Conservation (phyloP, 2,888 invertebrate species). For the Drosophila ustulata region DNA sequence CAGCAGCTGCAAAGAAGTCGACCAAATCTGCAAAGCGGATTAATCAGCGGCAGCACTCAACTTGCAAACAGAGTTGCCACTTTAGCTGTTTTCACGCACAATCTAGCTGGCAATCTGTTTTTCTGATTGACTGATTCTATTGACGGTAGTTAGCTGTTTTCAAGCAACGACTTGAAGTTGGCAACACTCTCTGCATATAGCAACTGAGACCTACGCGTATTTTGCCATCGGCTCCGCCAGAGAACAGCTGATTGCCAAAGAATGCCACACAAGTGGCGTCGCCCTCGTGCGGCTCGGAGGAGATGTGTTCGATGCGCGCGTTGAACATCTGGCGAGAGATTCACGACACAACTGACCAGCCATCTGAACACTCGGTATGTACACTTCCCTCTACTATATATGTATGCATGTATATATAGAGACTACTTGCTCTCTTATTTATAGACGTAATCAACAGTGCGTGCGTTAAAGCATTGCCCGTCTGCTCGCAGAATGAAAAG, state of each 20-base stretch:
- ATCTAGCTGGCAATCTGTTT: no score
- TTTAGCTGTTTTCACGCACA: neutral
- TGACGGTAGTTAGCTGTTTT: neutral
- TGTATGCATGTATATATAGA: slow-evolving; percentile 11
- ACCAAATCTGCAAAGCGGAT: slow-evolving; percentile 82
- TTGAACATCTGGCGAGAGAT: slow-evolving; percentile 55
- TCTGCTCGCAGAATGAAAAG: slow-evolving; percentile 15
- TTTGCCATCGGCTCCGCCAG: slow-evolving; percentile 85
- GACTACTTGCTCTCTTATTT: slow-evolving; percentile 28
- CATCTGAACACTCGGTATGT: neutral
- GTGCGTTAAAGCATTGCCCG: slow-evolving; percentile 11
- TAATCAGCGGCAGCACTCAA: neutral
- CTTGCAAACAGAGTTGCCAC: neutral
- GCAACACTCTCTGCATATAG: neutral
- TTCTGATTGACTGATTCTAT: no score
- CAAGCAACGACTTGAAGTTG: neutral
- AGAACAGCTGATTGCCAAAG: slow-evolving; percentile 79
- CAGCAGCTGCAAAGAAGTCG: slow-evolving; percentile 80
- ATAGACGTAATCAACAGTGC: slow-evolving; percentile 41
- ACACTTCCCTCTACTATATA: neutral
- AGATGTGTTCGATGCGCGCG: slow-evolving; percentile 76
- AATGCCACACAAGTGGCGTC: slow-evolving; percentile 82
- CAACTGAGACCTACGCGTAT: slow-evolving; percentile 79
- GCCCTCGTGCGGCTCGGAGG: slow-evolving; percentile 83
- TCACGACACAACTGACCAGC: slow-evolving; percentile 47